Base-by-base conservation (phyloP, 2,888 invertebrate genomes). In the Eupithecia tripunctaria region DNA sequence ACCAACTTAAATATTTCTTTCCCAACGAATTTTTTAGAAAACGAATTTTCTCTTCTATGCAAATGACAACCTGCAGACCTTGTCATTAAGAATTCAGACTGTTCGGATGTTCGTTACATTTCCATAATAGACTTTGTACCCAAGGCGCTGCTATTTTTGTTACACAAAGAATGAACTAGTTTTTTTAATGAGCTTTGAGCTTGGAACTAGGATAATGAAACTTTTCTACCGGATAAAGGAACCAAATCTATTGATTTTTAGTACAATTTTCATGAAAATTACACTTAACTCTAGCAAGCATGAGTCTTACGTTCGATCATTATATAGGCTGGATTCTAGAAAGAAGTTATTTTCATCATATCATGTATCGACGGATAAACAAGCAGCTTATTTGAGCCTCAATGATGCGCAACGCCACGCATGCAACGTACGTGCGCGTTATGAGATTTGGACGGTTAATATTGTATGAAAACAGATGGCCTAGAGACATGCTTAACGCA, bases 81-180 rank as follows among this genome's bases (percentile, higher is more conserved):
- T 56, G n/a, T 56, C 75, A 72, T 75, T 72, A 75, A 68, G 65
- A 38, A 75, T 75, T 72, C 75, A 72, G 69, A 43, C 70, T 59
- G 21, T 63, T 74, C 60, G 43, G 70, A 63, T 64, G 62, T 64
- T 69, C 68, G 7, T 63, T 2, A 43, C 29, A 74, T 74, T 71
- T 72, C 71, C 74, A 74, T 75, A 70, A 75, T 72, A 72, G 64
- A 70, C 70, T 75, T 72, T 72, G 56, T 63, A 32, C 70, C 68
- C 71, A 74, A 69, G 66, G 62, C 47, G 41, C 43, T 70, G 38
- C 67, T 71, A 63, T 70, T 70, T 67, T 68, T 63, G 59, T 63
- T 43, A 67, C 56, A n/a, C 41, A 60, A 65, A 64, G 32, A 60
- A 15, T 18, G n/a, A 64, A 38, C 38, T 64, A 38, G 64, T n/a